phyloP scores from a whole-genome alignment of 1,140 invertebrate species.

The Anadara kagoshimensis region DNA sequence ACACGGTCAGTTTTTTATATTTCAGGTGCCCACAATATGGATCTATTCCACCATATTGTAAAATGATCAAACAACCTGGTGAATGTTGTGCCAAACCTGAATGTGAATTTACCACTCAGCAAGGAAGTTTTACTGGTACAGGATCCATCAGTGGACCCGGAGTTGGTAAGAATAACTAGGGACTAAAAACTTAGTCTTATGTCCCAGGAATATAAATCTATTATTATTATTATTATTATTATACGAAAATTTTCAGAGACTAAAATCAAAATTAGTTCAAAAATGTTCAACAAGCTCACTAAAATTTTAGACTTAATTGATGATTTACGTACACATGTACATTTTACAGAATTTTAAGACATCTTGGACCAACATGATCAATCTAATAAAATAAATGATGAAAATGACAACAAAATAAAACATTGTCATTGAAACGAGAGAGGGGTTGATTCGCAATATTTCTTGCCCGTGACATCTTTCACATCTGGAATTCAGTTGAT shows the following conservation, averaged over 20 bases:
- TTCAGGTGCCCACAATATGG: slow-evolving; percentile 52
- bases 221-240: too few relatives aligned
- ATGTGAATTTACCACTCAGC: slow-evolving; percentile 54
- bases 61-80: slow-evolving; percentile 45
- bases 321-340: background rate
- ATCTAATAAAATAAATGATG: too few relatives aligned
- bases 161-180: slow-evolving; percentile 32
- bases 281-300: background rate
- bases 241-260: too few relatives aligned
- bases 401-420: too few relatives aligned
- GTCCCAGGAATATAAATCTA: too few relatives aligned
- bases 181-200: background rate
- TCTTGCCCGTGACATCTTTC: too few relatives aligned
- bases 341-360: background rate
- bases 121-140: slow-evolving; percentile 49
- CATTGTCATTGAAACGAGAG: too few relatives aligned
- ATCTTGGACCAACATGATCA: background rate
- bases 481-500: too few relatives aligned
- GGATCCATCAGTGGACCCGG: slow-evolving; percentile 51
- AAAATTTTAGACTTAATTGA: background rate
- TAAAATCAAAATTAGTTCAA: too few relatives aligned
- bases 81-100: slow-evolving; percentile 51
- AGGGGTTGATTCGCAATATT: too few relatives aligned
- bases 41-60: slow-evolving; percentile 46
- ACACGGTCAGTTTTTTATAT: background rate